Evolutionary conservation across 2,797 vertebrate species (phyloP), one percentile per base, ranked within the genome.

Genomic region (Sebastiscus albofasciatus): DNA sequence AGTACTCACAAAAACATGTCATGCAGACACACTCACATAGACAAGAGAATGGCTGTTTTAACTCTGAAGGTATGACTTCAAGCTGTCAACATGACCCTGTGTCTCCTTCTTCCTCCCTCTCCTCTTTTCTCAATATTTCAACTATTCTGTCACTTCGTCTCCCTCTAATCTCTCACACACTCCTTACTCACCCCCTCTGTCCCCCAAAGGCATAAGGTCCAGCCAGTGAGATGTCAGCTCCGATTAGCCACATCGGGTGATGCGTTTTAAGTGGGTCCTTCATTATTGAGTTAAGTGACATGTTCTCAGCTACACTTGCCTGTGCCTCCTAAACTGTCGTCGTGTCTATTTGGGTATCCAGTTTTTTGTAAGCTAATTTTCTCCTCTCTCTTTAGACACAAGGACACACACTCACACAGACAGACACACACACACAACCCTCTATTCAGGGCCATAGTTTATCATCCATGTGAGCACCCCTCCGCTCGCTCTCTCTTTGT

Each of bases 231-330:
- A 86, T 88, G 92, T 92, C 90, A 87, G 39, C 69, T 87, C 82
- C 39, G 76, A 94, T 94, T 91, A 91, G 84, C 64, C 69, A 72
- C 27, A 64, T 64, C 24, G 59, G 84, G 11, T 65, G 87, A 92
- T 80, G 84, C 2, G 71, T 85, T 89, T 89, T 90, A 92, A 87
- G 85, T 86, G 83, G 81, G 84, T 82, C 84, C 90, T 93, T 93
- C 87, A 89, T 93, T 89, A 89, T 77, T 72, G 75, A 88, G 62
- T 82, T 83, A 82, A 81, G 84, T 81, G 80, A 83, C 89, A 86
- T 86, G 75, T 91, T 89, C 82, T 82, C 58, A 78, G 80, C 70
- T 80, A 62, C 79, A 70, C 77, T 87, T 62, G 74, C 72, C 34
- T 75, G 62, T 67, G 68, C 56, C 61, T 80, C 73, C 65, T 73